Conservation (phyloP, 2,113 vertebrate species). For the Upupa epops region DNA sequence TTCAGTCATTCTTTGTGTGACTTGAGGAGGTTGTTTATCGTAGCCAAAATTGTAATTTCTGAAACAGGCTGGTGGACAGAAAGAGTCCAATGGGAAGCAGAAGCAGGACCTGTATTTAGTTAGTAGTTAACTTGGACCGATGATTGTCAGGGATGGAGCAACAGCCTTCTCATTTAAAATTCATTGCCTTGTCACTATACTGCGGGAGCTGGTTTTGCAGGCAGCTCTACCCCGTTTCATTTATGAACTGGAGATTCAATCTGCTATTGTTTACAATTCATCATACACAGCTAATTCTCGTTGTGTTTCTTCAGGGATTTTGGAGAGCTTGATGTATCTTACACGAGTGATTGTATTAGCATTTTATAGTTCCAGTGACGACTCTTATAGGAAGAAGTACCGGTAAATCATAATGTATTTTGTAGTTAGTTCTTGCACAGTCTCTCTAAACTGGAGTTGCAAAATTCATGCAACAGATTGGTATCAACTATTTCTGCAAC, state of each 20-base stretch:
- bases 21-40: neutral
- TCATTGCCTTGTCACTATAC: neutral
- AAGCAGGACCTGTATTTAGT: neutral
- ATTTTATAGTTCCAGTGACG: neutral
- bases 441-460: neutral
- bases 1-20: accelerated
- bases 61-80: neutral
- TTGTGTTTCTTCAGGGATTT: accelerated
- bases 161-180: neutral
- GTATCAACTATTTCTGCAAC: neutral
- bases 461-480: neutral
- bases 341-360: neutral
- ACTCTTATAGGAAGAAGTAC: neutral
- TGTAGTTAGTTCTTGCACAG: neutral
- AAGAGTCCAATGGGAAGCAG: neutral
- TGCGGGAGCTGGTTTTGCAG: neutral
- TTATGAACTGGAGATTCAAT: accelerated
- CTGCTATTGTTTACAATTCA: neutral
- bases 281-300: neutral
- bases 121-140: neutral
- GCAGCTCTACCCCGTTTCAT: neutral
- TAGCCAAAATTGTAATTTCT: neutral
- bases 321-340: neutral
- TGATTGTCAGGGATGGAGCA: neutral
- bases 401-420: neutral